Evolutionary conservation across 2,113 vertebrate genomes (phyloP).

Genomic region (Pheucticus melanocephalus): DNA sequence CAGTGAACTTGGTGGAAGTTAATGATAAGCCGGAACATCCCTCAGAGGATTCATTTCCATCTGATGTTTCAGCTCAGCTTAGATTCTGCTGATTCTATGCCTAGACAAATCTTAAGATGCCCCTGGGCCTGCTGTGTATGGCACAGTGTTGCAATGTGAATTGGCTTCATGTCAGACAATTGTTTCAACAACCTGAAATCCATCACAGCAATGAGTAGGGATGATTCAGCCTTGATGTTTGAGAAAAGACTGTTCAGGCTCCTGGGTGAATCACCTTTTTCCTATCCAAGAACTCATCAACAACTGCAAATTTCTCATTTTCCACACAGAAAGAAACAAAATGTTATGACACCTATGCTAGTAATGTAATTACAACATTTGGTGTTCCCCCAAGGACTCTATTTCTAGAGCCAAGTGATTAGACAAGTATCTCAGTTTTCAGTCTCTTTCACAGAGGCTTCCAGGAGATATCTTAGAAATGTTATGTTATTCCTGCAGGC

Average conservation of each 20-base stretch:
- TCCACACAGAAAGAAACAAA: conserved; percentile 30
- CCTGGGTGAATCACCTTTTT: conserved; percentile 26
- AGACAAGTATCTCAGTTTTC: conserved; percentile 44
- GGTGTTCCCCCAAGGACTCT: conserved; percentile 21
- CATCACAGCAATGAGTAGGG: background rate
- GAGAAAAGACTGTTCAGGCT: background rate
- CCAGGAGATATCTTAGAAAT: conserved; percentile 6
- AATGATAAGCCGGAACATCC: background rate
- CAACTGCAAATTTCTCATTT: conserved; percentile 8
- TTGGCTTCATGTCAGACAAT: background rate
- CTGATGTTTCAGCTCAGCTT: background rate
- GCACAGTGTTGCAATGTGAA: background rate
- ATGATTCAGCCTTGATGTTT: conserved; percentile 1
- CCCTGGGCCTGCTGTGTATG: background rate
- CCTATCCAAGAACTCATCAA: conserved; percentile 18
- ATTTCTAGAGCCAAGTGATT: conserved; percentile 42
- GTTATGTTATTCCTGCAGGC: background rate
- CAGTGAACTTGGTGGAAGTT: background rate
- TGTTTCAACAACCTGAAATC: conserved; percentile 22
- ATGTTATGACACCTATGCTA: conserved; percentile 49
- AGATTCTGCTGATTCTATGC: background rate
- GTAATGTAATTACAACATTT: conserved; percentile 49
- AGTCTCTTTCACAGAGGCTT: background rate
- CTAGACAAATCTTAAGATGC: background rate
- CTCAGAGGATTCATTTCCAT: background rate